A percentile compares a stretch with the other conserved stretches of the same genome.
These are phyloP conservation scores for Eurystomus gularis DNA, from an alignment of 2,113 vertebrate genomes.

Conservation along the genomic window DNA sequence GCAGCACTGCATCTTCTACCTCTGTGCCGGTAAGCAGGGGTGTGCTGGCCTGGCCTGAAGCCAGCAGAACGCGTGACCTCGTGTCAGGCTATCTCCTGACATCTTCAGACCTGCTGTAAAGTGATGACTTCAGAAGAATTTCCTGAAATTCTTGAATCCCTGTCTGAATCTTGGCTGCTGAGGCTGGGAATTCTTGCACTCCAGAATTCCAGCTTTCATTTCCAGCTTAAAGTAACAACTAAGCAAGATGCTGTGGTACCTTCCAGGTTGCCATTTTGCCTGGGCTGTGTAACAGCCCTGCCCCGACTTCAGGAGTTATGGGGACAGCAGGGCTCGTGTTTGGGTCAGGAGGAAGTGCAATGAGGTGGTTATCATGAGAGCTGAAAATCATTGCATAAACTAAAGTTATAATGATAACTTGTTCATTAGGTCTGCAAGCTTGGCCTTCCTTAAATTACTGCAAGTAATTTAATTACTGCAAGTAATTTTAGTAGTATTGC, in stretches of 20 bases:
- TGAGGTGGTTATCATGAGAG: neutral
- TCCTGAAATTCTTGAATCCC: neutral
- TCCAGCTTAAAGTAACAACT: neutral
- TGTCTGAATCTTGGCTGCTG: neutral
- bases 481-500: neutral
- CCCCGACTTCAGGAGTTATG: rapidly evolving
- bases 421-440: neutral
- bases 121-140: neutral
- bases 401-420: neutral
- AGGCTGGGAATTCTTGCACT: neutral
- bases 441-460: neutral
- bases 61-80: rapidly evolving
- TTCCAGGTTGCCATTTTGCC: neutral
- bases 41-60: neutral
- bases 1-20: conserved; percentile 73
- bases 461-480: neutral
- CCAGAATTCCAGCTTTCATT: neutral
- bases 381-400: neutral
- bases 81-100: neutral
- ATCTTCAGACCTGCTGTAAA: neutral
- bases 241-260: neutral
- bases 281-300: neutral
- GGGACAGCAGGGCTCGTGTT: neutral
- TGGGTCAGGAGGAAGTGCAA: neutral
- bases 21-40: conserved; percentile 80